A percentile compares a stretch with the other conserved stretches of the same genome.
Evolutionary conservation across 2,797 vertebrate species (phyloP).

Genomic region (Melanogrammus aeglefinus): DNA sequence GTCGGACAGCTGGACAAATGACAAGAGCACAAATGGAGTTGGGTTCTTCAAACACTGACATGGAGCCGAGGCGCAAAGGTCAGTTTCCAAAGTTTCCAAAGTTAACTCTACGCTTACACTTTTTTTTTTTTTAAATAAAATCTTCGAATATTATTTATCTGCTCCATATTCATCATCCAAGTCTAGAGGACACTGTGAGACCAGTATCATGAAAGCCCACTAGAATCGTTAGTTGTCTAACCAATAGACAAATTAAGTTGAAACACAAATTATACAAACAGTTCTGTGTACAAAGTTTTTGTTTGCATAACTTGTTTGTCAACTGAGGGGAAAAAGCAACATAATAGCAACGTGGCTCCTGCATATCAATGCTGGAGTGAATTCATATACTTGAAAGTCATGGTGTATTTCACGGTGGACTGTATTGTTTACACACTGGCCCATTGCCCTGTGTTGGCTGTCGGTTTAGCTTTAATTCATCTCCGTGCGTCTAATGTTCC

Average conservation of each 20-base stretch:
- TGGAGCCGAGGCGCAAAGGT: not conserved
- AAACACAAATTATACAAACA: not conserved
- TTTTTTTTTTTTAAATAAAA: too few species aligned
- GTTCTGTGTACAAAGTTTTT: not conserved
- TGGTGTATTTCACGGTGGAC: not conserved
- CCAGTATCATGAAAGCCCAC: too few species aligned
- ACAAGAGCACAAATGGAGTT: slow-evolving; percentile 2
- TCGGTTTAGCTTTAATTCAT: not conserved
- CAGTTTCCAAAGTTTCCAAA: not conserved
- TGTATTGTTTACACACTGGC: too few species aligned
- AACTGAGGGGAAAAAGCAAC: not conserved
- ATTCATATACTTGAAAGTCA: not conserved
- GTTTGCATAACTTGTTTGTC: not conserved
- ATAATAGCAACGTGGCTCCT: not conserved
- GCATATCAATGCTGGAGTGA: not conserved
- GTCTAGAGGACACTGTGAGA: too few species aligned
- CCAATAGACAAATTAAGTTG: not conserved
- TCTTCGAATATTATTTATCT: too few species aligned
- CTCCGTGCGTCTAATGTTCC: not conserved
- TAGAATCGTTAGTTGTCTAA: too few species aligned
- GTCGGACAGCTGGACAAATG: slow-evolving; percentile 78
- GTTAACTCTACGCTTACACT: too few species aligned
- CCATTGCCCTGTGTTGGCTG: not conserved
- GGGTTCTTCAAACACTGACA: not conserved
- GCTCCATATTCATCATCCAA: too few species aligned